A percentile compares a stretch with the other conserved stretches of the same genome.
These are phyloP conservation scores for Silurus meridionalis DNA, from an alignment of 2,113 vertebrate species.

Conservation along the genomic window DNA sequence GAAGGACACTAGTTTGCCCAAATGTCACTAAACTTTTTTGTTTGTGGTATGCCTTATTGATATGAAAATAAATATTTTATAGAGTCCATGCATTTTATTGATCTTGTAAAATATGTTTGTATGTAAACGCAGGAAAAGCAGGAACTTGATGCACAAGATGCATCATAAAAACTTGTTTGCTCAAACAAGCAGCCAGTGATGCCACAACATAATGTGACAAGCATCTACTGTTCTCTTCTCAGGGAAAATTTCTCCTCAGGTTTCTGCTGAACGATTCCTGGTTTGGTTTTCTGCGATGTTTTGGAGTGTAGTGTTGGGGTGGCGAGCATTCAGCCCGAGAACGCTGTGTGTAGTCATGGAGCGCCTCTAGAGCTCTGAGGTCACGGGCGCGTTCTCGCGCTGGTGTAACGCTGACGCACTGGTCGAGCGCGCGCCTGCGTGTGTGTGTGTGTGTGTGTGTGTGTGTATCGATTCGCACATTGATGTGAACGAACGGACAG, in stretches of 20 bases:
- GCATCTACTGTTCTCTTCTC: background rate
- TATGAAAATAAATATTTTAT: background rate
- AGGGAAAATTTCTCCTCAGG: background rate
- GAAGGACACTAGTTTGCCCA: background rate
- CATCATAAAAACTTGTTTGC: background rate
- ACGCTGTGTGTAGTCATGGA: slow-evolving; percentile 35
- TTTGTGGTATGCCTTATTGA: background rate
- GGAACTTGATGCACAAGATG: background rate
- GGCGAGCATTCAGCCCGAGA: background rate
- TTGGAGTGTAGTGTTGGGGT: background rate
- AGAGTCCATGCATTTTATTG: background rate
- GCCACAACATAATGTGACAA: background rate
- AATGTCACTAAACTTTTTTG: background rate
- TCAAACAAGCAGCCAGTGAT: background rate
- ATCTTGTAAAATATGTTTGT: background rate
- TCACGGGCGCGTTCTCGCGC: slow-evolving; percentile 55
- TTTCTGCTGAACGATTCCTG: background rate
- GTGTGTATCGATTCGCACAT: slow-evolving; percentile 60
- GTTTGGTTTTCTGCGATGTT: background rate
- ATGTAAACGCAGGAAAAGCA: background rate
- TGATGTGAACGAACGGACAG: background rate
- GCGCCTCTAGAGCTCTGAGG: slow-evolving; percentile 37
- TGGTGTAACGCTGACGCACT: slow-evolving; percentile 58
- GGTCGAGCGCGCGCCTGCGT: slow-evolving; percentile 47
- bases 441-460: slow-evolving; percentile 31